Conservation (phyloP, 2,113 vertebrate species). For the Talpa occidentalis region DNA sequence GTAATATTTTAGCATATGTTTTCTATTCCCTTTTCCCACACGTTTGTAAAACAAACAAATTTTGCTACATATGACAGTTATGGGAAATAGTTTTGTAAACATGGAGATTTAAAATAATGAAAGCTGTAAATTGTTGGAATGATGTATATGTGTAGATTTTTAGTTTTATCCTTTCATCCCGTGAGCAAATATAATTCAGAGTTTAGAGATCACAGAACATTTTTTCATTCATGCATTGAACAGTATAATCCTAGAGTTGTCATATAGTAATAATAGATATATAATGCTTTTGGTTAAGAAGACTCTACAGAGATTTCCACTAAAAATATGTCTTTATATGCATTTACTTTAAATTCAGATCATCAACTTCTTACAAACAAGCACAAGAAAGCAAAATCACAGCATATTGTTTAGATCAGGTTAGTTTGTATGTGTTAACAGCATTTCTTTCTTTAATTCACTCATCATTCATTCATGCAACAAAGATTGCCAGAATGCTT, state of each 20-base stretch:
- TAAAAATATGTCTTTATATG: neutral
- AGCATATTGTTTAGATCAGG: neutral
- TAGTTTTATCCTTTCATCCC: neutral
- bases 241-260: neutral
- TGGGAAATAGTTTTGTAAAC: neutral
- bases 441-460: neutral
- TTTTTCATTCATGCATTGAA: neutral
- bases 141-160: neutral
- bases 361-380: neutral
- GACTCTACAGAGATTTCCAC: neutral
- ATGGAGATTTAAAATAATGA: neutral
- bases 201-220: neutral
- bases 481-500: neutral
- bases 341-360: neutral
- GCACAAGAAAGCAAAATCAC: neutral
- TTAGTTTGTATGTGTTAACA: neutral
- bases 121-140: neutral
- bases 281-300: neutral
- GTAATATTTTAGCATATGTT: neutral
- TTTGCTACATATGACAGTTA: neutral
- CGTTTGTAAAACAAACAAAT: constrained; percentile 1
- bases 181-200: neutral
- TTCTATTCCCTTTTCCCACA: neutral
- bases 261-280: neutral
- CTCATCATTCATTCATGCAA: neutral